Percentiles rank a stretch among this genome's conserved stretches.
phyloP scores from a whole-genome alignment of 2,797 vertebrate genomes.

The Nyctalus aviator region DNA sequence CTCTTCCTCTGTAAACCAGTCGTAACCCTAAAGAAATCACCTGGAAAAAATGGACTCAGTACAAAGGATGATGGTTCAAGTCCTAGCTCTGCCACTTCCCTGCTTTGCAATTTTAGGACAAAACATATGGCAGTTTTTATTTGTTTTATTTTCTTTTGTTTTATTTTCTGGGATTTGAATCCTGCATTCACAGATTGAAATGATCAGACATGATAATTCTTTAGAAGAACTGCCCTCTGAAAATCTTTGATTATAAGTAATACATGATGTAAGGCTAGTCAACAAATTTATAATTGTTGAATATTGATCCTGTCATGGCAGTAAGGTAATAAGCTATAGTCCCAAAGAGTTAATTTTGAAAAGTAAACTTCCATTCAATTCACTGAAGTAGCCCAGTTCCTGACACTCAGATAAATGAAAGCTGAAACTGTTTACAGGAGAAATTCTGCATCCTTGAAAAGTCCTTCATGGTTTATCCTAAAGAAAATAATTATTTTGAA shows the following conservation, averaged over 20 bases:
- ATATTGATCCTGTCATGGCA: neutral
- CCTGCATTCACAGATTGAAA: neutral
- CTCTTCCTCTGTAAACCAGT: neutral
- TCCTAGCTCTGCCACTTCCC: neutral
- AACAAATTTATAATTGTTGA: conserved; percentile 30
- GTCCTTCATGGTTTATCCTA: conserved; percentile 15
- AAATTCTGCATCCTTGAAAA: conserved; percentile 28
- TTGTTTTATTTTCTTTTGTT: too few species aligned
- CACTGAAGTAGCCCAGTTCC: neutral
- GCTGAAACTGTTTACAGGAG: conserved; percentile 53
- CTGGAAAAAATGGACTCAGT: neutral
- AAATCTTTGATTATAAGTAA: conserved; percentile 14
- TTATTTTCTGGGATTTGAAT: neutral
- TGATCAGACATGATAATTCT: neutral
- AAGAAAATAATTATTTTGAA: conserved; percentile 42
- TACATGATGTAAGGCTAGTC: neutral
- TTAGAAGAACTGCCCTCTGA: neutral
- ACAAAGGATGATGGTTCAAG: neutral
- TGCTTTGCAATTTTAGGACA: neutral
- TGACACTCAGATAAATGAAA: conserved; percentile 63
- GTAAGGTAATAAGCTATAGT: conserved; percentile 25
- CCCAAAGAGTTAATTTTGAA: conserved; percentile 62
- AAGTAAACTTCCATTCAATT: conserved; percentile 16
- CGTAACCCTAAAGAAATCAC: neutral
- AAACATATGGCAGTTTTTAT: neutral